These are phyloP conservation scores for Natrix natrix DNA, from an alignment of 2,797 vertebrate genomes.

Conservation along the genomic window DNA sequence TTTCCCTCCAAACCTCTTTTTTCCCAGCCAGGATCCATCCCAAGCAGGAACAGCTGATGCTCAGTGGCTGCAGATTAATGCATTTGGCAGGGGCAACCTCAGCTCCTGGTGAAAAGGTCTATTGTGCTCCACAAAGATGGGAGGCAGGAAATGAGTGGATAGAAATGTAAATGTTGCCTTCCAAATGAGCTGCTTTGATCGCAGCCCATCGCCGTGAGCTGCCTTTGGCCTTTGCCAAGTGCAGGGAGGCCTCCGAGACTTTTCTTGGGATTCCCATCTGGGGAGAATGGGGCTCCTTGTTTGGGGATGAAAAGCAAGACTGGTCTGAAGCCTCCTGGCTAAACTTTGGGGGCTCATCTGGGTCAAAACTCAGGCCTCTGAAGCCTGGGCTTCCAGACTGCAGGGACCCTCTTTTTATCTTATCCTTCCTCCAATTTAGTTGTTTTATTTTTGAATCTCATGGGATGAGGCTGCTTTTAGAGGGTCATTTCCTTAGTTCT, in stretches of 20 bases:
- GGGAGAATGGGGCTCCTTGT: conserved; percentile 1
- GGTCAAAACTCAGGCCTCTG: conserved; percentile 35
- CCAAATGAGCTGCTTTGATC: conserved; percentile 52
- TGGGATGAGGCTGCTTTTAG: neutral
- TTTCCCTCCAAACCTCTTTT: neutral
- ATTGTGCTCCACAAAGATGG: conserved; percentile 43
- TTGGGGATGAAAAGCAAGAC: conserved; percentile 42
- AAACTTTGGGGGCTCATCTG: conserved; percentile 28
- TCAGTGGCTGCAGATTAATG: conserved; percentile 37
- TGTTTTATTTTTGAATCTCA: neutral
- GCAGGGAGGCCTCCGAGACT: neutral
- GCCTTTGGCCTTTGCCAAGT: conserved; percentile 15
- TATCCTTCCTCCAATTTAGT: neutral
- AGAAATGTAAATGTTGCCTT: conserved; percentile 50
- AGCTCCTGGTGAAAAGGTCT: conserved; percentile 48
- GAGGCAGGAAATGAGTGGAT: conserved; percentile 53
- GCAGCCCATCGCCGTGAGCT: conserved; percentile 20
- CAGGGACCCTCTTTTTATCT: neutral
- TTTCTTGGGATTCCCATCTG: conserved; percentile 8
- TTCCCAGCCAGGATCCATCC: conserved; percentile 7
- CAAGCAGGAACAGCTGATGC: conserved; percentile 39
- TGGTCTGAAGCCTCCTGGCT: conserved; percentile 23
- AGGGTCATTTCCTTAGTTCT: neutral
- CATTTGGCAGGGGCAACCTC: conserved; percentile 18
- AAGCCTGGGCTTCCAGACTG: conserved; percentile 8